These are phyloP conservation scores for Vireo altiloquus DNA, from an alignment of 2,113 vertebrate species.

Conservation along the genomic window DNA sequence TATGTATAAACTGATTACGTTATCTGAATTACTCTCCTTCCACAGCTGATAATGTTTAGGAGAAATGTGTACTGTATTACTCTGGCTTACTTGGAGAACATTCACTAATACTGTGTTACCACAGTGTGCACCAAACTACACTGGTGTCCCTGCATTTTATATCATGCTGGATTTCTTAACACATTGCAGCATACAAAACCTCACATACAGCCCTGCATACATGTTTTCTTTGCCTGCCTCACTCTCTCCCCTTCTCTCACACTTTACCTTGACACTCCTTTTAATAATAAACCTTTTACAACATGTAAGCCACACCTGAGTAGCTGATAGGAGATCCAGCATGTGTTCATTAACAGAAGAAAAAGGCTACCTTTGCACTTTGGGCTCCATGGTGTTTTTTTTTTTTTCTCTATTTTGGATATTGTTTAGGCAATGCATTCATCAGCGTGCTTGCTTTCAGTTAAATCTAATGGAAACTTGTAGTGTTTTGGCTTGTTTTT, in stretches of 20 bases:
- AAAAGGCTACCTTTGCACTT: background rate
- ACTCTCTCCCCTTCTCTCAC: background rate
- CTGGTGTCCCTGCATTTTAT: background rate
- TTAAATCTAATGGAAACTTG: background rate
- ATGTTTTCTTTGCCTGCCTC: background rate
- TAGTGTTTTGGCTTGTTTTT: background rate
- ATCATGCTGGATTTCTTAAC: background rate
- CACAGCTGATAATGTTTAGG: background rate
- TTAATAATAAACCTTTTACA: background rate
- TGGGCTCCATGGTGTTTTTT: background rate
- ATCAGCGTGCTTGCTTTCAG: background rate
- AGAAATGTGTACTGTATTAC: background rate
- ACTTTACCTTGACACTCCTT: background rate
- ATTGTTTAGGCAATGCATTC: background rate
- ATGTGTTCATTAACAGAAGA: background rate
- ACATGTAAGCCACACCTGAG: background rate
- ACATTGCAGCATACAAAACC: background rate
- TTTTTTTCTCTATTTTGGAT: background rate
- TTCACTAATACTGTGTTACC: background rate
- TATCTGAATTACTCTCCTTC: background rate
- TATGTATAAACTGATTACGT: background rate
- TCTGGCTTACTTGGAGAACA: background rate
- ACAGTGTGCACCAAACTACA: background rate
- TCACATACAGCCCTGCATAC: background rate
- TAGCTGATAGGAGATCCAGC: background rate